Percentiles rank a stretch among this genome's conserved stretches.
Evolutionary conservation across 1,140 invertebrate species (phyloP).

Genomic region (Magallana ariakensis): DNA sequence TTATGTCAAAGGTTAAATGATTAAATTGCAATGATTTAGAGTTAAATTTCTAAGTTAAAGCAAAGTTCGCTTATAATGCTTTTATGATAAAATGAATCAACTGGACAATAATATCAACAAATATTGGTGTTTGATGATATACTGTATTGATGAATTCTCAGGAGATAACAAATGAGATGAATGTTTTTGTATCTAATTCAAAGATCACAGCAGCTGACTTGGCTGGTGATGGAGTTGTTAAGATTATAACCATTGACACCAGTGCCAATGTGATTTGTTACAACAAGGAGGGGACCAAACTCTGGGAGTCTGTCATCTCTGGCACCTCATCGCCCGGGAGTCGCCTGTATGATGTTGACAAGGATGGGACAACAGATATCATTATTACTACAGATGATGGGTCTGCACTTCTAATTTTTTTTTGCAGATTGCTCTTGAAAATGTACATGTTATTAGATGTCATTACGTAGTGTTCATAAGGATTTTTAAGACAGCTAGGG

Average conservation of each 20-base stretch:
- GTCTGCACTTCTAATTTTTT: conserved; percentile 52
- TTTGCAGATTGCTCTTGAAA: background rate
- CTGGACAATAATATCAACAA: too few species aligned
- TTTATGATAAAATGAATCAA: too few species aligned
- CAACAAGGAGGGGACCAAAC: conserved; percentile 60
- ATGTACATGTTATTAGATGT: too few species aligned
- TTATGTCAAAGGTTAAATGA: too few species aligned
- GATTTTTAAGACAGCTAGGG: too few species aligned
- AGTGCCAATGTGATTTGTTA: conserved; percentile 73
- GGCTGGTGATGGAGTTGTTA: conserved; percentile 66
- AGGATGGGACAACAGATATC: conserved; percentile 71
- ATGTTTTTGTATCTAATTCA: background rate
- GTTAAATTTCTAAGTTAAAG: too few species aligned
- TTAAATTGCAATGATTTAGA: too few species aligned
- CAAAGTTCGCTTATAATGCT: too few species aligned
- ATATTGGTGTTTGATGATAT: too few species aligned
- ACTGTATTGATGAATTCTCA: too few species aligned
- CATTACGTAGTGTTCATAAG: too few species aligned
- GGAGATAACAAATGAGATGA: too few species aligned
- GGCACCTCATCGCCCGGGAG: conserved; percentile 70
- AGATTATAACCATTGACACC: conserved; percentile 72
- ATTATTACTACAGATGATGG: conserved; percentile 73
- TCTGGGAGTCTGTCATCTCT: conserved; percentile 72
- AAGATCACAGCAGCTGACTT: conserved; percentile 74
- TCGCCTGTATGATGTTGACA: conserved; percentile 70